phyloP scores from a whole-genome alignment of 1,140 invertebrate genomes.

The Heterodera carotae region DNA sequence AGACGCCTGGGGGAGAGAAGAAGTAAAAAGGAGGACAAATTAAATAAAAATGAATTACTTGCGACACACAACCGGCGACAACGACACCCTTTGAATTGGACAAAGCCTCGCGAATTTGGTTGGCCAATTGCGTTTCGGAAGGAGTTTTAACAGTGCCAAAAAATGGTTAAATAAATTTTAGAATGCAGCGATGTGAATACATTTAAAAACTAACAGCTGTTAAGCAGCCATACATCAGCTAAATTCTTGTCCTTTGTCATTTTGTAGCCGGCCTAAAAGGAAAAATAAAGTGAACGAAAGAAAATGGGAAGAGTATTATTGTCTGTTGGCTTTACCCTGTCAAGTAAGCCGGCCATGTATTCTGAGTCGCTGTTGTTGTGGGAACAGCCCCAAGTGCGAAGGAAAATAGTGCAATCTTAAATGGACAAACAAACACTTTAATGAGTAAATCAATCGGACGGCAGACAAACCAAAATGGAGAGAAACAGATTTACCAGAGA shows the following conservation, averaged over 20 bases:
- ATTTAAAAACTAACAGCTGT: conserved; percentile 81
- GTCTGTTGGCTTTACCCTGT: neutral
- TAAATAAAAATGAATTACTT: conserved; percentile 67
- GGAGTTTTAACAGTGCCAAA: conserved; percentile 80
- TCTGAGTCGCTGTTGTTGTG: conserved; percentile 79
- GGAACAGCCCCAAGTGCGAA: conserved; percentile 50
- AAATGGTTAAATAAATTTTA: conserved; percentile 7
- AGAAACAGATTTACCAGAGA: no score
- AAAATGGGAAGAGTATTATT: no score
- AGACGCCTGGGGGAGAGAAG: conserved; percentile 45
- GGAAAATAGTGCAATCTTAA: conserved; percentile 36
- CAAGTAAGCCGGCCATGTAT: conserved; percentile 84
- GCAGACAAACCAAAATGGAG: neutral
- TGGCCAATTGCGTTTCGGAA: conserved; percentile 91
- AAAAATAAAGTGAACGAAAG: neutral
- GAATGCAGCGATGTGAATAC: no score
- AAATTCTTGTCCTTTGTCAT: conserved; percentile 74
- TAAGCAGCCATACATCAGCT: conserved; percentile 90
- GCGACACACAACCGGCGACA: conserved; percentile 92
- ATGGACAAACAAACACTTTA: neutral
- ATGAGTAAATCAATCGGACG: neutral
- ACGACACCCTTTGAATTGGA: conserved; percentile 81
- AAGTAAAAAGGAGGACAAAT: conserved; percentile 10
- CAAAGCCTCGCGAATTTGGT: conserved; percentile 81
- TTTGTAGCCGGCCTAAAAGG: conserved; percentile 37